Evolutionary conservation across 2,888 invertebrate genomes (phyloP), one percentile per base, ranked within the genome.

Genomic region (Leptarthrus brevirostris): DNA sequence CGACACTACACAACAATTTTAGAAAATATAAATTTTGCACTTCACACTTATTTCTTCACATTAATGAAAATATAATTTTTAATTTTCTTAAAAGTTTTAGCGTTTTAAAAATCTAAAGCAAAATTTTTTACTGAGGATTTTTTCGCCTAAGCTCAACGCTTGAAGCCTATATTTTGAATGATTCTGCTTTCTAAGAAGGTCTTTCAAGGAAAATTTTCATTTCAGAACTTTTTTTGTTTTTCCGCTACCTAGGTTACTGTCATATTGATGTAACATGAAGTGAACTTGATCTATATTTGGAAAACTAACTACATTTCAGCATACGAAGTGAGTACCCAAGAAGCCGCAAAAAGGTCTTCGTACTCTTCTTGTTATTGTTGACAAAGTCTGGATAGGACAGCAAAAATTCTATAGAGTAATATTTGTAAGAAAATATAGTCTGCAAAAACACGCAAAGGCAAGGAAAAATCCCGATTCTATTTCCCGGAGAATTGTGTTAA

Each of bases 211-310:
- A 53, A 70, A 53, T 36, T 70, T 36, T 30, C 34, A 53, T 24
- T 22, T 16, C 34, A 14, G 18, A 30, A 12, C 10, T 26, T 22
- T 70, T 70, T 53, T 49, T 49, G 69, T 69, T 69, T 69, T 16
- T 2, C 20, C 10, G 54, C 54, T 24, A 14, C 54, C 26, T 22
- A n/a, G 71, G 71, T 44, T 16, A 71, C 26, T 53, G 10, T 14
- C 3, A 22, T 30, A 54, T 71, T 18, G 71, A 71, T 71, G 16
- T 40, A 71, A 71, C 54, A 54, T 36, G 14, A 20, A 26, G 53
- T 54, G 71, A 71, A 71, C 71, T 71, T 71, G 71, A 71, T 71
- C 71, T 71, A 71, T 54, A 34, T 53, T 70, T 70, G 22, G 70
- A 26, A n/a, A 6, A 40, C n/a, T 12, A 30, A 14, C 34, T 34